These are phyloP conservation scores for Phragmatobia fuliginosa DNA, from an alignment of 2,888 invertebrate genomes.

Conservation along the genomic window DNA sequence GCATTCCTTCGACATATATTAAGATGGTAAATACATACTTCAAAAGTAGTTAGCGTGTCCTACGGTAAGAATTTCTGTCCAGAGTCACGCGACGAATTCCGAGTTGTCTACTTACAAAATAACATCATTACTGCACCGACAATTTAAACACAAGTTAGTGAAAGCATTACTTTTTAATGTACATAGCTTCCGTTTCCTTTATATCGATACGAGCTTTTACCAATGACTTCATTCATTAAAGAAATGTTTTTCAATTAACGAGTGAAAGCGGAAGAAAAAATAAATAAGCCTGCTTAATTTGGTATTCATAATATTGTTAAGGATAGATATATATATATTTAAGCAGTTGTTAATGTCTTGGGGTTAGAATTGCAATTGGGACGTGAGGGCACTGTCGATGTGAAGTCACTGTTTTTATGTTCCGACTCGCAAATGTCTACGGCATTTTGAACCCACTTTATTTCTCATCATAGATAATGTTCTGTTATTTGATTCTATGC, in stretches of 20 bases:
- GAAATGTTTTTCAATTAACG: not conserved
- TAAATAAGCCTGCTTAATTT: not conserved
- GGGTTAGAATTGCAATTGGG: not conserved
- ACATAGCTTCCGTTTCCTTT: constrained; percentile 11
- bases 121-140: constrained; percentile 58
- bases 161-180: constrained; percentile 38
- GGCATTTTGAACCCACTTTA: not conserved
- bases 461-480: not conserved
- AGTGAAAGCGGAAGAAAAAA: not conserved
- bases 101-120: constrained; percentile 69
- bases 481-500: not conserved
- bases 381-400: not conserved
- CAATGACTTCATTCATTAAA: not conserved
- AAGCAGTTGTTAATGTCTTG: not conserved
- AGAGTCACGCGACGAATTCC: constrained; percentile 75
- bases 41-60: constrained; percentile 66
- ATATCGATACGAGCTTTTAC: not conserved
- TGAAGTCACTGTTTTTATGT: not conserved
- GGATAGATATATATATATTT: not conserved
- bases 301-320: not conserved
- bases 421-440: not conserved
- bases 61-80: constrained; percentile 71
- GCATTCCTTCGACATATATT: constrained; percentile 39
- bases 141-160: constrained; percentile 45
- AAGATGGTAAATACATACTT: constrained; percentile 50